These are phyloP conservation scores for Botia almorhae DNA, from an alignment of 2,797 vertebrate genomes.

Conservation along the genomic window DNA sequence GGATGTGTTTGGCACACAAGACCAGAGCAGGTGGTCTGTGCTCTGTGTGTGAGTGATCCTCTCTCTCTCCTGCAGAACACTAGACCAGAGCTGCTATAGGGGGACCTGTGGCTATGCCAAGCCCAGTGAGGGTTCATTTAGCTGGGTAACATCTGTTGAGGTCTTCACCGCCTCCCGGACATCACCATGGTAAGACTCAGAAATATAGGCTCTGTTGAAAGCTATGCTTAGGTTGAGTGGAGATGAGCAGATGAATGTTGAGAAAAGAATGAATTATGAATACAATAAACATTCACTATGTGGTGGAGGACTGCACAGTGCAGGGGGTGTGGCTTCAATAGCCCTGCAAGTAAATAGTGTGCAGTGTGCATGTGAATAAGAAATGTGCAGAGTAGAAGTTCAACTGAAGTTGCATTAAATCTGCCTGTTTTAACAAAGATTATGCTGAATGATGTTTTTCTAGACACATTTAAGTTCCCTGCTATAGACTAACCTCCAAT, in stretches of 20 bases:
- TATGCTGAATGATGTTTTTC: no score
- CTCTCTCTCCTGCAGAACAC: slow-evolving; percentile 75
- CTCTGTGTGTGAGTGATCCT: slow-evolving; percentile 67
- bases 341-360: no score
- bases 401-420: no score
- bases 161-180: slow-evolving; percentile 47
- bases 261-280: no score
- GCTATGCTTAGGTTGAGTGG: background rate
- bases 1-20: slow-evolving; percentile 41
- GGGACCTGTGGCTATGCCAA: slow-evolving; percentile 69
- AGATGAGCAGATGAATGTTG: background rate
- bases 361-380: no score
- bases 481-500: no score
- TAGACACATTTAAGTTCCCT: no score
- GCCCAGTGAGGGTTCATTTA: slow-evolving; percentile 71
- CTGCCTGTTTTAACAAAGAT: no score
- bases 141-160: slow-evolving; percentile 75
- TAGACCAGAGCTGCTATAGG: slow-evolving; percentile 72
- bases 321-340: no score
- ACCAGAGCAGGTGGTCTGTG: slow-evolving; percentile 57
- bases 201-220: background rate
- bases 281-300: no score
- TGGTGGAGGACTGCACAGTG: no score
- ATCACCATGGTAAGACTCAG: slow-evolving; percentile 74
- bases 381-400: no score